phyloP scores from a whole-genome alignment of 2,888 invertebrate genomes.

The Belgica antarctica region DNA sequence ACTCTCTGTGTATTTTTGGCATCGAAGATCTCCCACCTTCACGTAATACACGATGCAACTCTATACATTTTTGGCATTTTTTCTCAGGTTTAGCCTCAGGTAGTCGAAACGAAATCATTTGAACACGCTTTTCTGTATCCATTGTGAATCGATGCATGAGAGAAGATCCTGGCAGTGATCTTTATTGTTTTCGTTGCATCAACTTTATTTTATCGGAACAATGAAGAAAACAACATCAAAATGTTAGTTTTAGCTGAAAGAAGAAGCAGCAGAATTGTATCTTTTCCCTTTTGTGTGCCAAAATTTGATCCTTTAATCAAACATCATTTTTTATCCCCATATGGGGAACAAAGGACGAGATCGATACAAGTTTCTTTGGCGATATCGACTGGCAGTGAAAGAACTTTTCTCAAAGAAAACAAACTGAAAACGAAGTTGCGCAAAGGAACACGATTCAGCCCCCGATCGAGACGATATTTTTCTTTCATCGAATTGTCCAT shows the following conservation, averaged over 20 bases:
- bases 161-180: conserved; percentile 37
- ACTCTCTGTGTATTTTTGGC: too few species aligned
- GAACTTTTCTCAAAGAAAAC: conserved; percentile 3
- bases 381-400: conserved; percentile 9
- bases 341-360: conserved; percentile 26
- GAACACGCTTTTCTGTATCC: conserved; percentile 41
- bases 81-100: conserved; percentile 16
- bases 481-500: not conserved
- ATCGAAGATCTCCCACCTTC: conserved; percentile 27
- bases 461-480: not conserved
- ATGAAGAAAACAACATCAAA: conserved; percentile 13
- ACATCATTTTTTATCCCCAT: conserved; percentile 42
- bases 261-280: conserved; percentile 13
- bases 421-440: conserved; percentile 25
- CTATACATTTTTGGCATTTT: not conserved
- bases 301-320: conserved; percentile 44
- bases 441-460: conserved; percentile 38
- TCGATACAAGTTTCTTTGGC: conserved; percentile 40
- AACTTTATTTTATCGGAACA: not conserved
- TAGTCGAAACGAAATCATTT: conserved; percentile 16
- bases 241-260: conserved; percentile 35
- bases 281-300: conserved; percentile 24
- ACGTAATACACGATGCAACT: not conserved
- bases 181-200: conserved; percentile 15
- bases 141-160: conserved; percentile 21